phyloP scores from a whole-genome alignment of 2,888 invertebrate species.

The Junonia oenone region DNA sequence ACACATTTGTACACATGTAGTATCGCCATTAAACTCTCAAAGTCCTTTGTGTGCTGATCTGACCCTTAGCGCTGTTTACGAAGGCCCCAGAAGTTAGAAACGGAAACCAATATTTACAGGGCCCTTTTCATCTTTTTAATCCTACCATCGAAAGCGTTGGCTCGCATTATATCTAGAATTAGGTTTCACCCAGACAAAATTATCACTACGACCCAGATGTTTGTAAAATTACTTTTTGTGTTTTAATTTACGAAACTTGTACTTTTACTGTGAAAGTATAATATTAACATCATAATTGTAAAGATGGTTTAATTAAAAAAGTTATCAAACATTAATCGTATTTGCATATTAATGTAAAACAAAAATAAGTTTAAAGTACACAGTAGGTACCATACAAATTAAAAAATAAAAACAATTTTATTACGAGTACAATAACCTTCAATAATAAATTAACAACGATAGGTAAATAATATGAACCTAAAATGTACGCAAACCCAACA shows the following conservation, averaged over 20 bases:
- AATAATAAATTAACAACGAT: no score
- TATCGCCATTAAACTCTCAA: constrained; percentile 4
- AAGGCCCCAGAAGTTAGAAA: constrained; percentile 17
- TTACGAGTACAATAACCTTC: no score
- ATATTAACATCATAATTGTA: no score
- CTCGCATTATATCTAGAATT: constrained; percentile 6
- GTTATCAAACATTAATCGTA: no score
- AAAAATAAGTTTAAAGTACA: no score
- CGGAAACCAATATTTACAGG: constrained; percentile 19
- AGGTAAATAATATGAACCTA: no score
- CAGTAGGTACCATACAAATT: no score
- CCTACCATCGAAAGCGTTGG: constrained; percentile 36
- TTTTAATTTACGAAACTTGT: no score
- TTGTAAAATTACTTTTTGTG: not conserved
- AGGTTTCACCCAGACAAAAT: not conserved
- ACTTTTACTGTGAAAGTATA: no score
- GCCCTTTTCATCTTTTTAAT: constrained; percentile 44
- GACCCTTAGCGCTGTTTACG: constrained; percentile 21
- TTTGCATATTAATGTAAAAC: no score
- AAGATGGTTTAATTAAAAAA: no score
- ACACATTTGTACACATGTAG: not conserved
- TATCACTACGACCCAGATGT: not conserved
- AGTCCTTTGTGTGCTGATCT: constrained; percentile 18
- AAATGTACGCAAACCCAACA: not conserved
- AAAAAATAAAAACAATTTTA: no score